phyloP scores from a whole-genome alignment of 2,113 vertebrate genomes.

The Patagioenas fasciata region DNA sequence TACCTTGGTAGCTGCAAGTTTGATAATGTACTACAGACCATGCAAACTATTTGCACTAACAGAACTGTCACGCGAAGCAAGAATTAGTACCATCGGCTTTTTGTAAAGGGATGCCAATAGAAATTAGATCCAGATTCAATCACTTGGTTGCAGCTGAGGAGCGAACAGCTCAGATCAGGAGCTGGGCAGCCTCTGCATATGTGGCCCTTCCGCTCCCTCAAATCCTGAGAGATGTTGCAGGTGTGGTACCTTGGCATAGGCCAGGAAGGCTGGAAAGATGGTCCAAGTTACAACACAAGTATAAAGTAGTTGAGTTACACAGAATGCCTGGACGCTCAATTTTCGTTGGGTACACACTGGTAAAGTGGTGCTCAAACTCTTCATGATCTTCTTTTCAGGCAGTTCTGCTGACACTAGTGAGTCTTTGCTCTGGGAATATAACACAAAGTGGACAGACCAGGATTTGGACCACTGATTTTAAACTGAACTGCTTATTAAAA shows the following conservation, averaged over 20 bases:
- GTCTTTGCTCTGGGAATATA: not conserved
- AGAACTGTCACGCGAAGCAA: not conserved
- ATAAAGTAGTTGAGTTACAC: not conserved
- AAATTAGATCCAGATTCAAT: not conserved
- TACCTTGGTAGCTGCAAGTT: not conserved
- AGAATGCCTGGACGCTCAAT: not conserved
- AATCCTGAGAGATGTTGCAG: not conserved
- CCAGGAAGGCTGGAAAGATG: not conserved
- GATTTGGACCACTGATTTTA: not conserved
- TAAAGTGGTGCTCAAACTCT: not conserved
- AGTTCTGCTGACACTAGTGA: not conserved
- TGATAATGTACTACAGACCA: not conserved
- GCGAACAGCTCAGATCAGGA: not conserved
- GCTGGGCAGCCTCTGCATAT: not conserved
- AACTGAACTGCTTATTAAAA: conserved; percentile 34
- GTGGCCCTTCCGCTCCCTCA: not conserved
- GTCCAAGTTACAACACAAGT: not conserved
- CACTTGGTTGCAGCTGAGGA: not conserved
- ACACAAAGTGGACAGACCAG: not conserved
- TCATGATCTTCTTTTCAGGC: not conserved
- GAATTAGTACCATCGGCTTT: not conserved
- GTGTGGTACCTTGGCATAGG: not conserved
- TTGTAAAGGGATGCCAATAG: conserved; percentile 50
- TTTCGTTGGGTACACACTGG: accelerated
- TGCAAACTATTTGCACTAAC: not conserved